Percentiles rank a stretch among this genome's conserved stretches.
Conservation (phyloP, 2,113 vertebrate species). For the Amphilophus citrinellus region DNA sequence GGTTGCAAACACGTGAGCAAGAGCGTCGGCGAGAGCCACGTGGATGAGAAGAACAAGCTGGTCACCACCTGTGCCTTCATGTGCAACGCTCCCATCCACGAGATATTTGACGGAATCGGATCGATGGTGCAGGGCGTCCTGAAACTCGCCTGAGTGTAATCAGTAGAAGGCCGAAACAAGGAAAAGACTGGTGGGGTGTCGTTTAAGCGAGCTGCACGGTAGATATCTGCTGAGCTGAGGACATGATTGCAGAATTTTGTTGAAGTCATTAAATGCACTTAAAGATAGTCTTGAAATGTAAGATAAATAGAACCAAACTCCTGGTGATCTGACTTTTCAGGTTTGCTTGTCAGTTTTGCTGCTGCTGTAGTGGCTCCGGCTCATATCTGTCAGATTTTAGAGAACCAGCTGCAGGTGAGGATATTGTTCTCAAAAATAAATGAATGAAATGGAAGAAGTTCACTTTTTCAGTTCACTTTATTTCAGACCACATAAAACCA, state of each 20-base stretch:
- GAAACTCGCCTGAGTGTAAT: slow-evolving; percentile 67
- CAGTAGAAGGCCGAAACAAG: background rate
- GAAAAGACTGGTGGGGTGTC: too few relatives aligned
- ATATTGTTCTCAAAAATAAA: slow-evolving; percentile 23
- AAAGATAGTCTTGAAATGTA: background rate
- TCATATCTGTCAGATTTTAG: background rate
- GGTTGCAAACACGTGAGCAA: slow-evolving; percentile 83
- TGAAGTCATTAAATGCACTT: slow-evolving; percentile 23
- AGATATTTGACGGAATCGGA: slow-evolving; percentile 84
- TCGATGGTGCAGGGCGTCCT: slow-evolving; percentile 82
- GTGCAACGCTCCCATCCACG: slow-evolving; percentile 83
- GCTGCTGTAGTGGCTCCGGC: background rate
- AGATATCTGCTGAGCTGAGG: background rate
- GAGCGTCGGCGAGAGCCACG: slow-evolving; percentile 81
- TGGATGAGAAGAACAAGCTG: slow-evolving; percentile 83
- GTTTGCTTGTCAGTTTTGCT: background rate
- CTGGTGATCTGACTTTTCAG: background rate
- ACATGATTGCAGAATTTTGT: background rate
- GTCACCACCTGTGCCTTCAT: slow-evolving; percentile 85
- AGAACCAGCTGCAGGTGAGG: background rate
- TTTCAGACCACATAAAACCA: background rate
- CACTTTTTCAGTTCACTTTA: slow-evolving; percentile 14
- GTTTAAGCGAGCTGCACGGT: background rate
- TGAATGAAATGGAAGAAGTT: background rate
- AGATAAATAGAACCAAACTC: background rate